phyloP scores from a whole-genome alignment of 2,113 vertebrate genomes.

The Poecilia latipinna region DNA sequence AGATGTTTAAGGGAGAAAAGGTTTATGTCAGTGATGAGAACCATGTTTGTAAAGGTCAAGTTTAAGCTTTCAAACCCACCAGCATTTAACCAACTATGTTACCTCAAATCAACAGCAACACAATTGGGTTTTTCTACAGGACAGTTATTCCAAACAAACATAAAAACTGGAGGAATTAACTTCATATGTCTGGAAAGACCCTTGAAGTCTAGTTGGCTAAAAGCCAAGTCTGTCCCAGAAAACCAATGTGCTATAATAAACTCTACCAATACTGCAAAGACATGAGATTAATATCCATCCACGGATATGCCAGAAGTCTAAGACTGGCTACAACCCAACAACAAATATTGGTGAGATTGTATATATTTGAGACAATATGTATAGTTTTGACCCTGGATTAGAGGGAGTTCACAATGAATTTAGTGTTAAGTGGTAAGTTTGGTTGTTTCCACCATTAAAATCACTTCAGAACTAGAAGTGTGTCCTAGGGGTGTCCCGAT shows the following conservation, averaged over 20 bases:
- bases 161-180: not conserved
- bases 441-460: not conserved
- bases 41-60: not conserved
- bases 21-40: not conserved
- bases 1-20: not conserved
- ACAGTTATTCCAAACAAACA: not conserved
- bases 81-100: too few relatives aligned
- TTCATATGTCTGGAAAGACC: not conserved
- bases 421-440: not conserved
- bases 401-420: too few relatives aligned
- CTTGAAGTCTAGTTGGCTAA: not conserved
- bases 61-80: not conserved
- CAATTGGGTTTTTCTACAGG: not conserved
- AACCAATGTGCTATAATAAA: not conserved
- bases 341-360: too few relatives aligned
- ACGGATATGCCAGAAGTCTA: not conserved
- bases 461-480: not conserved
- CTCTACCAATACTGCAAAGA: not conserved
- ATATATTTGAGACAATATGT: too few relatives aligned
- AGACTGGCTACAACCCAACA: too few relatives aligned
- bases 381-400: too few relatives aligned
- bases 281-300: not conserved
- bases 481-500: too few relatives aligned
- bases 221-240: not conserved
- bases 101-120: not conserved